Conservation (phyloP, 2,797 vertebrate genomes). For the Numenius phaeopus region DNA sequence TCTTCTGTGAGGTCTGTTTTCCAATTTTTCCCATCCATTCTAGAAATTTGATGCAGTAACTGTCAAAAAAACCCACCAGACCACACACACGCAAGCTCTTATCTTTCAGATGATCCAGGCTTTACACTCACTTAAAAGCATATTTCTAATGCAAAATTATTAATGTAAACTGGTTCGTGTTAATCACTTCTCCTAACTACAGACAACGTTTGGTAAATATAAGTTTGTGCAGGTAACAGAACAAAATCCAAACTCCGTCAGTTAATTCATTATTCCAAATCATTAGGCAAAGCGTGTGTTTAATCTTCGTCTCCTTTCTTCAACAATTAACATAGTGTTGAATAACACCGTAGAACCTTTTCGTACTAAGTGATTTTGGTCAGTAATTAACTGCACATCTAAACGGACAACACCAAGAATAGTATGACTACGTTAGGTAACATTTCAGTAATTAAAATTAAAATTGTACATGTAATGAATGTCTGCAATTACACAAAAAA, state of each 20-base stretch:
- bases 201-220: not conserved
- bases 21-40: not conserved
- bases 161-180: not conserved
- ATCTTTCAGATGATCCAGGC: not conserved
- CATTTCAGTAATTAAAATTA: conserved; percentile 12
- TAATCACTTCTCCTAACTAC: not conserved
- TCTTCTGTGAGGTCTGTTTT: not conserved
- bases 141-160: not conserved
- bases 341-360: not conserved
- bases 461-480: not conserved
- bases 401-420: conserved; percentile 11
- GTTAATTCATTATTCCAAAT: conserved; percentile 29
- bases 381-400: conserved; percentile 16
- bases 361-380: not conserved
- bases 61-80: not conserved
- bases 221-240: conserved; percentile 46
- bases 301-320: conserved; percentile 26
- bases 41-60: not conserved
- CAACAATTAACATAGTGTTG: not conserved
- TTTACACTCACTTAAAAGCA: not conserved
- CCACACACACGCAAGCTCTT: not conserved
- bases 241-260: conserved; percentile 8
- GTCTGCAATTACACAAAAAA: conserved; percentile 11
- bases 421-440: not conserved
- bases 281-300: not conserved